Base-by-base conservation (phyloP, 2,113 vertebrate species). In the Prionailurus viverrinus region DNA sequence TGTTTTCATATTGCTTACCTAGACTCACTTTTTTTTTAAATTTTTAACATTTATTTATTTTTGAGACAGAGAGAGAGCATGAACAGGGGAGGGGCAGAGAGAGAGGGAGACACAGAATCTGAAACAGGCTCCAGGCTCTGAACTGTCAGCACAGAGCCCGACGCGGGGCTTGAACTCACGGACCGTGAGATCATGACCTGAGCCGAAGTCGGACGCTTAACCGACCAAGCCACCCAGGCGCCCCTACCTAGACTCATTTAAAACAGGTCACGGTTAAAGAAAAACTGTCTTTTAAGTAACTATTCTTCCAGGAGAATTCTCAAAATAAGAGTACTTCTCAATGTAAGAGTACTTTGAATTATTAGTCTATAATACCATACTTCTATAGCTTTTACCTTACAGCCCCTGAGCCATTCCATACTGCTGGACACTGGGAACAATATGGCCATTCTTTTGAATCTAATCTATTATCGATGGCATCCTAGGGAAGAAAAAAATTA, bases 401-500 rank as follows among this genome's bases (percentile, higher is more conserved):
- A 86, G 99, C 99, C 83, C 99, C 99, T 5, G 99, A 99, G 45
- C 99, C 99, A 58, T 99, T 99, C 99, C 99, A 99, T 3, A 99
- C 99, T 73, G 99, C 99, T 66, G 99, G 99, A 96, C 99, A 99
- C 88, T 99, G 99, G 2, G 99, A 99, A 98, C 98, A 99, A 79
- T 99, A 99, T 0, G 99, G 99, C 99, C 99, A 99, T 7, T 99
- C 99, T 98, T 96, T 99, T 65, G 99, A 98, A 97, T 99, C 99
- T 95, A 99, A 98, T 98, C 99, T 99, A 98, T 99, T 99, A 97
- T 99, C 99, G 96, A 99, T 99, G 36, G 99, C 99, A 98, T 99
- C 99, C 99, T 99, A 94, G 48, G 94, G 45, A 63, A 81, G 95
- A 97, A 97, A 97, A 94, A 85, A 97, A 3, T 36, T 21, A 87